Evolutionary conservation across 30 jellyfish, hydroid and myxozoan genomes (phyloP), one percentile per base, ranked within the genome.

Genomic region (Hydra vulgaris): DNA sequence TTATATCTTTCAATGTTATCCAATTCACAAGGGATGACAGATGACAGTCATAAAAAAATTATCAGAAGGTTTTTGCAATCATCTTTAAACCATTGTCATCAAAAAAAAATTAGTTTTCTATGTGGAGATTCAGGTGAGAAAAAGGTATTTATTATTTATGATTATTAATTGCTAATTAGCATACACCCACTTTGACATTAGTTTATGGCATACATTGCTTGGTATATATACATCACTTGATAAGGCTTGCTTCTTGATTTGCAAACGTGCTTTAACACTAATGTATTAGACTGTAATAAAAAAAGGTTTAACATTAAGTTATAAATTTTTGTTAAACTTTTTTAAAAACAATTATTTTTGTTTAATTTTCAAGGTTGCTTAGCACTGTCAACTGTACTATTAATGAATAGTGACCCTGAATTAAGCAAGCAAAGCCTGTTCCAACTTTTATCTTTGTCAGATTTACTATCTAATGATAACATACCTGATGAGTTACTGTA

Each of bases 401-500:
- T 40, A 5, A 40, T 40, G 89, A 89, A 7, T 81, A 72, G 56
- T 26, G 80, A 54, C 52, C 71, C 40, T 80, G 87, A 18, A 86
- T 40, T 40, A 12, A 40, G 61, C 20, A 27, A 17, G 20, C 61
- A 71, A 71, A 71, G 79, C 7, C 26, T 71, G 17, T 71, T 17
- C 23, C 79, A 71, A 20, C 79, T 71, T 17, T 20, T 71, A 53
- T n/a, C 17, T 23, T 53, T 71, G 26, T 53, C 27, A 71, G 53
- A 1, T 15, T 71, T 71, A 20, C 20, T 71, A 20, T 54, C 83
- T 54, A 92, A 88, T 53, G 82, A 66, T 8, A 67, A 53, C 8
- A 25, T 78, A 15, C 96, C 97, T 17, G 80, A 84, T 77, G 97
- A 89, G 77, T 24, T 89, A 83, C 89, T 89, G 26, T 85, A 84